Evolutionary conservation across 1,140 invertebrate genomes (phyloP).

Genomic region (Bombus terrestris): DNA sequence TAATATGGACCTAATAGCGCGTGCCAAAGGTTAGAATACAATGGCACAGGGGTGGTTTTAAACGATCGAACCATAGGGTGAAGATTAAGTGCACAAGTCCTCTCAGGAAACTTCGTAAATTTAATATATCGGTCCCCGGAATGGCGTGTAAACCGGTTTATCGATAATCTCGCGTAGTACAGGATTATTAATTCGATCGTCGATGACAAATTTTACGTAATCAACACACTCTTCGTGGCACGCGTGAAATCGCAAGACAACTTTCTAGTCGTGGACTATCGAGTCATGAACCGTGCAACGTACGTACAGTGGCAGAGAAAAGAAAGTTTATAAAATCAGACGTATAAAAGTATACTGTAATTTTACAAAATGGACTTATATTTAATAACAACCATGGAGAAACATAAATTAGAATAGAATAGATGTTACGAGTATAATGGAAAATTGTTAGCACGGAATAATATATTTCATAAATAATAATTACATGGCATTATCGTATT

Average conservation of each 20-base stretch:
- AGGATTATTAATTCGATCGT: constrained; percentile 3
- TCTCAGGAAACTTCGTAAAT: constrained; percentile 4
- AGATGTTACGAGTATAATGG: no score
- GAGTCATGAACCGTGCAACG: no score
- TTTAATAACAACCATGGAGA: no score
- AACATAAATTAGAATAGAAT: no score
- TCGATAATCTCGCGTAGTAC: neutral
- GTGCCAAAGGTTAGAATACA: neutral
- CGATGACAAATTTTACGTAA: neutral
- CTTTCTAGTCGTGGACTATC: neutral
- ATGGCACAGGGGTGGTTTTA: neutral
- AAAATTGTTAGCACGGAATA: no score
- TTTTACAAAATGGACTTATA: no score
- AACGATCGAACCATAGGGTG: neutral
- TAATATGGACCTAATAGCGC: constrained; percentile 6
- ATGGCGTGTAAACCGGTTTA: neutral
- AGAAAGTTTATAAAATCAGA: no score
- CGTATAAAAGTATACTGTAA: no score
- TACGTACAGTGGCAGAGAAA: no score
- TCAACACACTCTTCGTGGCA: neutral
- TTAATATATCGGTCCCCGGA: neutral
- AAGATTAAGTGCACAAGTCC: constrained; percentile 4
- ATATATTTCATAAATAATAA: no score
- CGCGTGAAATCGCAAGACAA: neutral
- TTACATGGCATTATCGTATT: no score